Conservation (phyloP, 1,140 invertebrate species). For the Pseudomyrmex gracilis region DNA sequence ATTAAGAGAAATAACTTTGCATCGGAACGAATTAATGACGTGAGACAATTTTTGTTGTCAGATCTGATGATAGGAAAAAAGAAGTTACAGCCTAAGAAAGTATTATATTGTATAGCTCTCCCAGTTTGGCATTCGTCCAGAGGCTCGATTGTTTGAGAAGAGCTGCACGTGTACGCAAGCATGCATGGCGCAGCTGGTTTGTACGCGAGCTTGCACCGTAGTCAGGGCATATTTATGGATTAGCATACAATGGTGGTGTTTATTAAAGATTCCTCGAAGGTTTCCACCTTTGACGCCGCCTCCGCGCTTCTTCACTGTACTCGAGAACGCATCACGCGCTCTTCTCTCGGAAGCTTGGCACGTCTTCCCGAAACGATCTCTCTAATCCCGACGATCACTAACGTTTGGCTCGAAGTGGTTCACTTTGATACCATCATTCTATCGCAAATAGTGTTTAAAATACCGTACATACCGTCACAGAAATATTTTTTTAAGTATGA, state of each 20-base stretch:
- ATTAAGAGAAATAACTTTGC: too few species aligned
- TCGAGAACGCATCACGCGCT: slow-evolving; percentile 52
- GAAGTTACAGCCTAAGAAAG: background rate
- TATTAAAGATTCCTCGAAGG: slow-evolving; percentile 76
- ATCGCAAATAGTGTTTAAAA: background rate
- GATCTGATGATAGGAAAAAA: too few species aligned
- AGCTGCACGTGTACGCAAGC: slow-evolving; percentile 71
- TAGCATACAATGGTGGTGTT: slow-evolving; percentile 76
- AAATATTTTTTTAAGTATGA: too few species aligned
- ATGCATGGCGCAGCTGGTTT: slow-evolving; percentile 72
- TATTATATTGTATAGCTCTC: slow-evolving; percentile 62
- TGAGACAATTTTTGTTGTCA: slow-evolving; percentile 23
- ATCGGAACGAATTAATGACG: slow-evolving; percentile 3
- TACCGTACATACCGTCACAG: too few species aligned
- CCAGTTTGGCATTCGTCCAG: slow-evolving; percentile 76
- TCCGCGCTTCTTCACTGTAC: slow-evolving; percentile 64
- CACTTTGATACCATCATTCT: background rate
- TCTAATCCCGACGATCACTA: slow-evolving; percentile 15
- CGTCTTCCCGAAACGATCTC: slow-evolving; percentile 47
- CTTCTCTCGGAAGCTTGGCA: slow-evolving; percentile 54
- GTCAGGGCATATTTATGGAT: slow-evolving; percentile 74
- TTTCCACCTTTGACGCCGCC: slow-evolving; percentile 71
- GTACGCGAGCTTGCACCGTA: slow-evolving; percentile 75
- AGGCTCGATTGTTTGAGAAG: slow-evolving; percentile 66
- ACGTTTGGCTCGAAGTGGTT: background rate